These are phyloP conservation scores for Reinhardtius hippoglossoides DNA, from an alignment of 2,113 vertebrate genomes.

Conservation along the genomic window DNA sequence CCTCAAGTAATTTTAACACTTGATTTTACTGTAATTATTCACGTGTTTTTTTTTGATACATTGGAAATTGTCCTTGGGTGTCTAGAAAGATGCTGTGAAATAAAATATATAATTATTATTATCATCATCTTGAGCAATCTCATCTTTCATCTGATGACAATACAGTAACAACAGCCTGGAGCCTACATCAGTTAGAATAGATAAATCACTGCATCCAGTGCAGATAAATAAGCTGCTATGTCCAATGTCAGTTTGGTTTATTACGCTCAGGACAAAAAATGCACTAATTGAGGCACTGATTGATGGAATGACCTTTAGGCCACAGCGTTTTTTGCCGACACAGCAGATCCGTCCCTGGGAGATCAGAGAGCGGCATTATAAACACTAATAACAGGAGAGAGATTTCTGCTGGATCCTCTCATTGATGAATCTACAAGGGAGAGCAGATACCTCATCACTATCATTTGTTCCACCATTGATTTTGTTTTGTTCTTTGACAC, in stretches of 20 bases:
- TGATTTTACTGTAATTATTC: too few species aligned
- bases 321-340: background rate
- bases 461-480: background rate
- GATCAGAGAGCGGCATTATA: background rate
- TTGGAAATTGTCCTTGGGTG: too few species aligned
- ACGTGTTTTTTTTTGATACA: too few species aligned
- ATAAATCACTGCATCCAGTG: background rate
- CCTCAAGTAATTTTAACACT: too few species aligned
- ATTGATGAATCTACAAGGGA: conserved; percentile 8
- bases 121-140: too few species aligned
- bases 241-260: conserved; percentile 22
- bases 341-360: conserved; percentile 16
- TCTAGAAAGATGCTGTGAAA: too few species aligned
- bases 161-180: background rate
- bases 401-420: conserved; percentile 2
- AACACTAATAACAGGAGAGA: conserved; percentile 8
- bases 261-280: conserved; percentile 20
- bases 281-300: conserved; percentile 35
- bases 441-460: background rate
- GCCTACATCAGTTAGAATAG: background rate
- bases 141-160: background rate
- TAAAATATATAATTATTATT: too few species aligned
- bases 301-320: conserved; percentile 37
- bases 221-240: conserved; percentile 12
- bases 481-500: background rate